phyloP scores from a whole-genome alignment of 1,140 invertebrate species.

The Eriosoma lanigerum region DNA sequence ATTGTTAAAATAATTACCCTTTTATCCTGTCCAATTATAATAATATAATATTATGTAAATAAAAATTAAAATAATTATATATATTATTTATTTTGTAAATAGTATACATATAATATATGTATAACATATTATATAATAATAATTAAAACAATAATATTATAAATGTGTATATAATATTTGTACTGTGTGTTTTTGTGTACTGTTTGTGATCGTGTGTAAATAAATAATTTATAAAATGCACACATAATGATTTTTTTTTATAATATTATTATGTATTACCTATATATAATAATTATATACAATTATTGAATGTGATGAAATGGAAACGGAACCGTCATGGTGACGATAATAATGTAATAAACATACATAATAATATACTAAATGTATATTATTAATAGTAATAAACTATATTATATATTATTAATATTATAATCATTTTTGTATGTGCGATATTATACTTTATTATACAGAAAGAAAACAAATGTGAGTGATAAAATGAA shows the following conservation, averaged over 20 bases:
- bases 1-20: constrained; percentile 42
- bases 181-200: constrained; percentile 43
- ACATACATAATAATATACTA: constrained; percentile 29
- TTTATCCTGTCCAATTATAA: constrained; percentile 44
- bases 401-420: constrained; percentile 27
- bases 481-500: constrained; percentile 41
- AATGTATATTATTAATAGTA: constrained; percentile 14
- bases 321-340: background rate
- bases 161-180: constrained; percentile 35
- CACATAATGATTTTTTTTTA: constrained; percentile 43
- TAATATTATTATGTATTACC: constrained; percentile 1
- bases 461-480: background rate
- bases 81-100: background rate
- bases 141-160: background rate
- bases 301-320: constrained; percentile 39
- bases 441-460: constrained; percentile 14
- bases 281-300: constrained; percentile 24
- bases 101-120: constrained; percentile 5
- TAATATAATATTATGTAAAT: constrained; percentile 18
- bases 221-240: constrained; percentile 35
- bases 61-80: constrained; percentile 27
- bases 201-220: constrained; percentile 50
- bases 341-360: constrained; percentile 12
- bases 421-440: constrained; percentile 31
- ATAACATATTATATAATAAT: too few relatives aligned